These are phyloP conservation scores for Pissodes strobi DNA, from an alignment of 1,140 invertebrate species.

Conservation along the genomic window DNA sequence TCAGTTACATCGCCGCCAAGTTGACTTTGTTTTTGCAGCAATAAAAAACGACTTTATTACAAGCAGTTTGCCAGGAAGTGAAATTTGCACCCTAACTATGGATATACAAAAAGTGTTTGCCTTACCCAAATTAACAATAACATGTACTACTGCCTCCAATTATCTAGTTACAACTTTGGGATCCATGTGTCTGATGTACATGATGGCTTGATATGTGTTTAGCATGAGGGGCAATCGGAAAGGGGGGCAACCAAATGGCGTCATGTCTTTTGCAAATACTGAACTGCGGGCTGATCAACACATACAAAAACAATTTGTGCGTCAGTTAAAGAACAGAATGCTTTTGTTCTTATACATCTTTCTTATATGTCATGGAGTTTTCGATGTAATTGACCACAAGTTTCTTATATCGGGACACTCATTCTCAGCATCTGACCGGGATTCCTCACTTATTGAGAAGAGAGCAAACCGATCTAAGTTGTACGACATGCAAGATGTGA, in stretches of 20 bases:
- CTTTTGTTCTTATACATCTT: neutral
- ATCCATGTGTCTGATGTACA: neutral
- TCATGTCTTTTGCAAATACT: neutral
- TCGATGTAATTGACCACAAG: neutral
- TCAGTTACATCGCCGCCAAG: too few species aligned
- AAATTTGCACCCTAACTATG: neutral
- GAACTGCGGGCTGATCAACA: neutral
- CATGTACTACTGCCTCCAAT: constrained; percentile 1
- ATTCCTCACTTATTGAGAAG: neutral
- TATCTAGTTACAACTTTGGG: neutral
- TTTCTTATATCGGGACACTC: neutral
- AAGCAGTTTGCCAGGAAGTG: neutral
- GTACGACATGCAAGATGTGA: neutral
- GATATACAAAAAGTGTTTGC: neutral
- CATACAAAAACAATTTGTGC: neutral
- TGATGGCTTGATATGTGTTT: constrained; percentile 2
- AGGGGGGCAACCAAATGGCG: too few species aligned
- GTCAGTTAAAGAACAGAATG: neutral
- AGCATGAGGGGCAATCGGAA: too few species aligned
- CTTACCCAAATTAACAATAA: neutral
- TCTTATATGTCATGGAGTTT: neutral
- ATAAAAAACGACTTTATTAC: too few species aligned
- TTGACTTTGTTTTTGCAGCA: too few species aligned
- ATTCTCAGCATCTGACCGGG: neutral
- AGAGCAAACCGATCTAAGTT: neutral